Base-by-base conservation (phyloP, 2,113 vertebrate genomes). In the Etia nguti region DNA sequence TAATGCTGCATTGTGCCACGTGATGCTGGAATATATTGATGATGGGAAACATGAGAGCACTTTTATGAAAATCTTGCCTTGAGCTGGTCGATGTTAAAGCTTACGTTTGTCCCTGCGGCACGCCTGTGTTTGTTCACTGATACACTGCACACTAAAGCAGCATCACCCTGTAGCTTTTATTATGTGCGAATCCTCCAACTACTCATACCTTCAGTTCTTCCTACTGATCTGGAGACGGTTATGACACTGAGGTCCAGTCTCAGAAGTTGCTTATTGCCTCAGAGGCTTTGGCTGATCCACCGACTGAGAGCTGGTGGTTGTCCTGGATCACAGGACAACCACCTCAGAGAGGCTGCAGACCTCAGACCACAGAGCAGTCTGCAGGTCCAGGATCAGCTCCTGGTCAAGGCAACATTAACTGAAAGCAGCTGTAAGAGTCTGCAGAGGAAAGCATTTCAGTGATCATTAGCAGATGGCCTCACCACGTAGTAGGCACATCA, bases 1-100 rank as follows among this genome's bases (percentile, higher is more conserved):
- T 83, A 50, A 62, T 89, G 90, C 92, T 83, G 90, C 89, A 90
- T 46, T n/a, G 46, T n/a, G 85, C 83, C 90, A 54, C 50, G 75
- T 93, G 92, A 91, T 1, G 86, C 79, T 7, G 31, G 29, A 22
- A 46, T 48, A 3, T 82, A 84, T 92, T 34, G 87, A 90, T 79
- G 82, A 93, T 11, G 75, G 81, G 90, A 93, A 95, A 94, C 84
- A 83, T 73, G 89, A 93, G 91, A 90, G 81, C 22, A 34, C 85
- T 89, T 85, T 88, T 86, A 90, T 90, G 87, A 88, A 79, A 41
- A 75, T 93, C 86, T 87, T 87, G 38, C 82, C 36, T 41, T 8
- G 36, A 87, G 75, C 55, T 12, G 82, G 46, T 94, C 85, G 82
- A 93, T 93, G 38, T 60, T 60, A 29, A 79, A 81, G 56, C 79